Evolutionary conservation across 2,797 vertebrate genomes (phyloP).

Genomic region (Pantherophis vulpinus): DNA sequence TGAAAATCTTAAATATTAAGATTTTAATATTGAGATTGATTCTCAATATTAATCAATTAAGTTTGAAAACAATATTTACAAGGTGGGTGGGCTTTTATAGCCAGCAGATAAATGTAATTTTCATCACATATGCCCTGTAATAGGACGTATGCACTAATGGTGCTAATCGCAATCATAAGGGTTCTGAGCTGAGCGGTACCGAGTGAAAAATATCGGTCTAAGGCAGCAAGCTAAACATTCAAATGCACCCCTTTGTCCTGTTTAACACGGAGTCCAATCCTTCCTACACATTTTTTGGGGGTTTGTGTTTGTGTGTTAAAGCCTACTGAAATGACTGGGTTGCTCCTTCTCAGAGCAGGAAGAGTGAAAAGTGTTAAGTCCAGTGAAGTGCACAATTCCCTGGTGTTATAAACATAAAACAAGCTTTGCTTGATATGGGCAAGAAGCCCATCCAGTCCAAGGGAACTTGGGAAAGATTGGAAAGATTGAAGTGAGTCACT

Average conservation of each 20-base stretch:
- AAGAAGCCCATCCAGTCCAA: not conserved
- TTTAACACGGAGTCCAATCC: not conserved
- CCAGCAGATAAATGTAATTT: conserved; percentile 43
- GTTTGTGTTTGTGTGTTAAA: not conserved
- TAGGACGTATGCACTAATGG: not conserved
- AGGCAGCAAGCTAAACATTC: not conserved
- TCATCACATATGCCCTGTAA: not conserved
- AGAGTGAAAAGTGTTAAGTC: not conserved
- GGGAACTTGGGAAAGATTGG: not conserved
- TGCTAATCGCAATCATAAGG: not conserved
- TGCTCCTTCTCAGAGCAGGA: not conserved
- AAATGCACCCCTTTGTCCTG: not conserved
- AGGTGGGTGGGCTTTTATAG: conserved; percentile 59
- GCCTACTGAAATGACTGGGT: not conserved
- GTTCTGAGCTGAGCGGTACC: too few relatives aligned
- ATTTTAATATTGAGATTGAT: too few relatives aligned
- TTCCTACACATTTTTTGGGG: not conserved
- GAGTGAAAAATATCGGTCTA: not conserved
- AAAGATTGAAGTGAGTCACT: not conserved
- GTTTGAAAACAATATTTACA: conserved; percentile 48
- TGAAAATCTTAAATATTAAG: not conserved
- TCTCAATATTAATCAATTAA: too few relatives aligned
- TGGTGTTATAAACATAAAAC: not conserved
- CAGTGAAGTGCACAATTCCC: not conserved
- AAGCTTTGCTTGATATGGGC: not conserved